Evolutionary conservation across 92 coral and sea anemone genomes (phyloP).

Genomic region (Metridium senile): DNA sequence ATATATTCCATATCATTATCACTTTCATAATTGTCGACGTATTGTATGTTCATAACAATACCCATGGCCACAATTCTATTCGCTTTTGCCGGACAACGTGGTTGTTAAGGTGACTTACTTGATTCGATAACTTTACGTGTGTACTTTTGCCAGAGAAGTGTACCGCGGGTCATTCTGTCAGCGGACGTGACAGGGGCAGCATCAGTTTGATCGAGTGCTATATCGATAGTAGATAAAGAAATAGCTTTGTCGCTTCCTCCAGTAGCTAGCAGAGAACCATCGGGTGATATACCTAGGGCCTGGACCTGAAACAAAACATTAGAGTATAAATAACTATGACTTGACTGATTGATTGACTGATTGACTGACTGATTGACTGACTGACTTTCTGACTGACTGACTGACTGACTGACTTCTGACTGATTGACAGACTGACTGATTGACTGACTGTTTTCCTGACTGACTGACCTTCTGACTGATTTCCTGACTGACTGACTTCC

Average conservation of each 20-base stretch:
- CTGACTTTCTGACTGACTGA: too few relatives aligned
- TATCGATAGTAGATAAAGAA: conserved; percentile 72
- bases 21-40: too few relatives aligned
- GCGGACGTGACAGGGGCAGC: conserved; percentile 77
- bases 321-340: neutral
- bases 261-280: conserved; percentile 92
- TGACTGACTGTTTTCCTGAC: neutral
- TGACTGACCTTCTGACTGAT: neutral
- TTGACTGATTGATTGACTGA: neutral
- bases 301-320: conserved; percentile 61
- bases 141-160: conserved; percentile 84
- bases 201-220: conserved; percentile 81
- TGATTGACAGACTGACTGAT: neutral
- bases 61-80: too few relatives aligned
- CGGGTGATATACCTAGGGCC: conserved; percentile 84
- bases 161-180: conserved; percentile 73
- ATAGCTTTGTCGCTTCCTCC: conserved; percentile 88
- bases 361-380: neutral
- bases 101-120: conserved; percentile 20
- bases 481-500: neutral
- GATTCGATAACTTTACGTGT: conserved; percentile 76
- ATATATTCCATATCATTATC: too few relatives aligned
- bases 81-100: too few relatives aligned
- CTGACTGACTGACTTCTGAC: neutral
- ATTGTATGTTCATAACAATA: too few relatives aligned